A percentile compares a stretch with the other conserved stretches of the same genome.
Conservation (phyloP, 2,113 vertebrate species). For the Glaucidium brasilianum region DNA sequence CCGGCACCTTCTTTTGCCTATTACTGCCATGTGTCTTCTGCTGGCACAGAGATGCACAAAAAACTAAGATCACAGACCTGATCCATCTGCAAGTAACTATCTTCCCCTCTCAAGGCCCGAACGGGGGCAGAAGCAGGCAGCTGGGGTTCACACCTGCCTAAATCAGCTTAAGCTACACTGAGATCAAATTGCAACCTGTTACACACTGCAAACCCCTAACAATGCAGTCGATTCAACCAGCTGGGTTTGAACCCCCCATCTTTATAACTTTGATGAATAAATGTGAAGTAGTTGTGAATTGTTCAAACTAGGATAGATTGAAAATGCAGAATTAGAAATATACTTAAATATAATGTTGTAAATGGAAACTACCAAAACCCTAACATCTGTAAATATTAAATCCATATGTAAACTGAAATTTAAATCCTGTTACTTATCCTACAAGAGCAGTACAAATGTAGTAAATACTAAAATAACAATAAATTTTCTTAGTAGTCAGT, state of each 20-base stretch:
- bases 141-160: not conserved
- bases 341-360: not conserved
- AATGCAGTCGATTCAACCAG: accelerated
- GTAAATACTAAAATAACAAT: constrained; percentile 45
- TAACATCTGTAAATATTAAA: not conserved
- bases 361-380: not conserved
- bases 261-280: not conserved
- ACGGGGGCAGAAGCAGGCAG: not conserved
- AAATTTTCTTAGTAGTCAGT: constrained; percentile 29
- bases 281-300: not conserved
- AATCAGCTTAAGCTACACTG: not conserved
- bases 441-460: constrained; percentile 7
- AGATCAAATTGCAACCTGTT: not conserved
- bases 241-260: accelerated
- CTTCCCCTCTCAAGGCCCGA: not conserved
- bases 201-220: not conserved
- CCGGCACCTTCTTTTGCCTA: not conserved
- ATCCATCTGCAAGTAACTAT: not conserved
- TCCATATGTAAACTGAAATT: not conserved
- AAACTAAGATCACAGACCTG: not conserved
- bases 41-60: not conserved
- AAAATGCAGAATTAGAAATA: not conserved
- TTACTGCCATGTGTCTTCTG: not conserved
- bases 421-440: constrained; percentile 1
- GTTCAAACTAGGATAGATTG: not conserved